Evolutionary conservation across 2,113 vertebrate species (phyloP).

Genomic region (Corythaixoides concolor): DNA sequence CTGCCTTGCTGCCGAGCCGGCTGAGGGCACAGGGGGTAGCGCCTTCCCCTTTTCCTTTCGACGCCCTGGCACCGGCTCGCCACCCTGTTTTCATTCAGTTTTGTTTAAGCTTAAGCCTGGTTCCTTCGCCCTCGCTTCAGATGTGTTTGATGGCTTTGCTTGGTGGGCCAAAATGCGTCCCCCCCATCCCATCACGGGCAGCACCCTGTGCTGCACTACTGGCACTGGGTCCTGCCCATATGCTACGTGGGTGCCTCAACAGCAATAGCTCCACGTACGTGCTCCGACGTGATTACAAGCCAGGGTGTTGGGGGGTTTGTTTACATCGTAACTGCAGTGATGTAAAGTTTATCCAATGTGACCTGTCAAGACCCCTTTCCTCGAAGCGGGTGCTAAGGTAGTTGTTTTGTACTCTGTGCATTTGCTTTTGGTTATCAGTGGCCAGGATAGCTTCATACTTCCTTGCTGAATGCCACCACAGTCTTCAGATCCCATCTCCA

Average conservation of each 20-base stretch:
- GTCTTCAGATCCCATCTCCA: neutral
- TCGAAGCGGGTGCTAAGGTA: neutral
- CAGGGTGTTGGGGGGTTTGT: fast-evolving
- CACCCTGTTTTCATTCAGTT: neutral
- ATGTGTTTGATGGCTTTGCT: neutral
- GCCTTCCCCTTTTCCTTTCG: neutral
- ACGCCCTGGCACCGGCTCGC: fast-evolving
- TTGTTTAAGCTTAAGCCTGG: neutral
- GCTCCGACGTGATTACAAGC: fast-evolving
- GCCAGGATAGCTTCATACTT: fast-evolving
- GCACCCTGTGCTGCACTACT: fast-evolving
- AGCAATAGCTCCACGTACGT: fast-evolving
- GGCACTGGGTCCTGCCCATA: fast-evolving
- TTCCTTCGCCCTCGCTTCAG: neutral
- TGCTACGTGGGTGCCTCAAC: fast-evolving
- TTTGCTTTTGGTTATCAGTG: neutral
- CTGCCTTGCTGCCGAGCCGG: no score
- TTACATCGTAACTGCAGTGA: neutral
- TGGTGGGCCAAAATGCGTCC: no score
- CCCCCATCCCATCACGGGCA: fast-evolving
- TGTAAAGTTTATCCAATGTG: fast-evolving
- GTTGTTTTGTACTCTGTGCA: neutral
- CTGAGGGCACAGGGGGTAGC: neutral
- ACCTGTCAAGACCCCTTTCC: neutral
- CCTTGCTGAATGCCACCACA: neutral